Base-by-base conservation (phyloP, 2,888 invertebrate species). In the Catotricha subobsoleta region DNA sequence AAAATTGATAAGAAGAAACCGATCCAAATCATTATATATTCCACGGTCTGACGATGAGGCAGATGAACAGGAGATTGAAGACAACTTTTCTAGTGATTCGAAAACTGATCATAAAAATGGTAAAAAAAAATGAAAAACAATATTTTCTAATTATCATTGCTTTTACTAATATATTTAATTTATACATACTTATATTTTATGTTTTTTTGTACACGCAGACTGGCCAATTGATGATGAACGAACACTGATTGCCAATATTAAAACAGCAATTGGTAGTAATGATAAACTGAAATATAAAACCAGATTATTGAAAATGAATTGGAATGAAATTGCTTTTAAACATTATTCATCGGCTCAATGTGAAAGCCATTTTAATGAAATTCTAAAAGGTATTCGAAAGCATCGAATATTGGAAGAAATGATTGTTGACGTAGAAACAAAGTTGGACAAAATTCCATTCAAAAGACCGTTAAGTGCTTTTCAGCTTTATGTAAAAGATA, bases 141-240 rank as follows among this genome's bases (percentile, higher is more conserved):
- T n/a, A n/a, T n/a, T n/a, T n/a, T n/a, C n/a, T n/a, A n/a, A n/a
- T n/a, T n/a, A n/a, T n/a, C n/a, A n/a, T n/a, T n/a, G n/a, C n/a
- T n/a, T n/a, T n/a, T n/a, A n/a, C n/a, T n/a, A n/a, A n/a, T n/a
- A 25, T 10, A 25, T 25, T 6, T 25, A 10, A 25, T 25, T 25
- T 25, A 25, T 25, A 8, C 25, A 25, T 25, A 25, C 6, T 25
- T 6, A 8, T 25, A 25, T 25, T 25, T 25, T 25, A 8, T 25
- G 7, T 25, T 10, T 25, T 25, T 8, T 8, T 8, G 10, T 8
- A 8, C 10, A 8, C 6, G 10, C 25, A 25, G 25, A 25, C 25
- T 36, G 36, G 36, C 21, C 15, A 21, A 36, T 15, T 19, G 36
- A 36, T n/a, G 36, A 36, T 25, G 36, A 36, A 10, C 21, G 15